Conservation (phyloP, 2,797 vertebrate genomes). For the Gambusia yucatana region DNA sequence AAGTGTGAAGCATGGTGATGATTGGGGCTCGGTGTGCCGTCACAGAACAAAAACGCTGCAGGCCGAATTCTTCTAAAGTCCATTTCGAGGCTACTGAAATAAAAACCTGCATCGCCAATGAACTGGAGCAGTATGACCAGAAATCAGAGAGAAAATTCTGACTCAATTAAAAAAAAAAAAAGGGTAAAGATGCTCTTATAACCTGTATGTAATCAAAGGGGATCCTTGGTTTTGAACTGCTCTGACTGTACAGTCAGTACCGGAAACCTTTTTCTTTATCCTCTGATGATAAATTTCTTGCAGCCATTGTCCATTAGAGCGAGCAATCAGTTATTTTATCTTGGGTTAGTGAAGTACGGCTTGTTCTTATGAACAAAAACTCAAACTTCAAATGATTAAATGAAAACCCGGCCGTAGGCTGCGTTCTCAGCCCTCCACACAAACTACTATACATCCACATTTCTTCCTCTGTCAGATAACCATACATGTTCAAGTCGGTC, state of each 20-base stretch:
- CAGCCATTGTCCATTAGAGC: conserved; percentile 31
- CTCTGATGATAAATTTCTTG: conserved; percentile 4
- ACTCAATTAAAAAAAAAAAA: background rate
- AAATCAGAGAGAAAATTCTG: background rate
- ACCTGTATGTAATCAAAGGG: background rate
- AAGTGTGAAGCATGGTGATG: background rate
- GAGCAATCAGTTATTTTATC: conserved; percentile 39
- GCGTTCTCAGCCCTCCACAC: conserved; percentile 24
- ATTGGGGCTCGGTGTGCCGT: background rate
- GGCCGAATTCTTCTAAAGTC: too few relatives aligned
- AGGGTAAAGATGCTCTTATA: background rate
- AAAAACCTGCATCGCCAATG: background rate
- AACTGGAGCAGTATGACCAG: background rate
- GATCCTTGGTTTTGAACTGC: background rate
- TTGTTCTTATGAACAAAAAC: conserved; percentile 23
- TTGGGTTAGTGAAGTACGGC: conserved; percentile 23
- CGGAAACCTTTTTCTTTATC: background rate
- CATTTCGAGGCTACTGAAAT: background rate
- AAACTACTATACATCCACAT: conserved; percentile 41
- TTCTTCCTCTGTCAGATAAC: conserved; percentile 22
- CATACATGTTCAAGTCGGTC: conserved; percentile 27
- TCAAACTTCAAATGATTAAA: conserved; percentile 46
- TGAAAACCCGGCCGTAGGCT: conserved; percentile 34
- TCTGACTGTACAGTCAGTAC: background rate
- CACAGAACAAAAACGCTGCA: background rate